These are phyloP conservation scores for Eilema sororculum DNA, from an alignment of 2,888 invertebrate species.

Conservation along the genomic window DNA sequence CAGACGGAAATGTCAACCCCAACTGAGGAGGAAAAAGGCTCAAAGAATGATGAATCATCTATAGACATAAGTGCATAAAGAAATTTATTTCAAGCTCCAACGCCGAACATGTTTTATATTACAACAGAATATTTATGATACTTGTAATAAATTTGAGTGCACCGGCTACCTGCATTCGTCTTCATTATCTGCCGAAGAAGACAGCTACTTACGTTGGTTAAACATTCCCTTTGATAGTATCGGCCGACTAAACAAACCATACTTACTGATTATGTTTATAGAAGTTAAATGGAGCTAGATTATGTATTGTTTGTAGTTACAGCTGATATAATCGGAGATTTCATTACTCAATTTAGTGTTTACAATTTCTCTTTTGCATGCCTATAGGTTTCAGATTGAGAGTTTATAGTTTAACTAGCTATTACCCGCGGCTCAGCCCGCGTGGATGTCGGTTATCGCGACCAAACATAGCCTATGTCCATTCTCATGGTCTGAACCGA, in stretches of 20 bases:
- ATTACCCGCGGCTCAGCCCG: too few species aligned
- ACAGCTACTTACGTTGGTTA: constrained; percentile 42
- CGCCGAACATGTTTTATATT: constrained; percentile 15
- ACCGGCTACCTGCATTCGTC: constrained; percentile 35
- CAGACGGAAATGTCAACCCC: too few species aligned
- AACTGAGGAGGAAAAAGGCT: too few species aligned
- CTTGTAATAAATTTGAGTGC: constrained; percentile 38
- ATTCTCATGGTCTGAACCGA: too few species aligned
- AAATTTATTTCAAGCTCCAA: too few species aligned
- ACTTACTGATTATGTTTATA: background rate
- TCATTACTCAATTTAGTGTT: background rate
- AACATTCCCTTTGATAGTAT: constrained; percentile 35
- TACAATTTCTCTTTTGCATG: too few species aligned
- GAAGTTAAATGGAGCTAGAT: background rate
- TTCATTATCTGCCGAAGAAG: constrained; percentile 40
- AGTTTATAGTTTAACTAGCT: too few species aligned
- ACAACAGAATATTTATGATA: constrained; percentile 50
- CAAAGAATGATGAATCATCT: too few species aligned
- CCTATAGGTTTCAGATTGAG: too few species aligned
- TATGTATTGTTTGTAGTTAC: background rate
- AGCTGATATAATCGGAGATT: background rate
- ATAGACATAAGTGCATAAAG: too few species aligned
- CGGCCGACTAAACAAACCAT: constrained; percentile 20
- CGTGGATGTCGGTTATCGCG: too few species aligned
- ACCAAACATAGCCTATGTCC: too few species aligned